Percentiles rank a stretch among this genome's conserved stretches.
phyloP scores from a whole-genome alignment of 2,797 vertebrate species.

The Champsocephalus esox region DNA sequence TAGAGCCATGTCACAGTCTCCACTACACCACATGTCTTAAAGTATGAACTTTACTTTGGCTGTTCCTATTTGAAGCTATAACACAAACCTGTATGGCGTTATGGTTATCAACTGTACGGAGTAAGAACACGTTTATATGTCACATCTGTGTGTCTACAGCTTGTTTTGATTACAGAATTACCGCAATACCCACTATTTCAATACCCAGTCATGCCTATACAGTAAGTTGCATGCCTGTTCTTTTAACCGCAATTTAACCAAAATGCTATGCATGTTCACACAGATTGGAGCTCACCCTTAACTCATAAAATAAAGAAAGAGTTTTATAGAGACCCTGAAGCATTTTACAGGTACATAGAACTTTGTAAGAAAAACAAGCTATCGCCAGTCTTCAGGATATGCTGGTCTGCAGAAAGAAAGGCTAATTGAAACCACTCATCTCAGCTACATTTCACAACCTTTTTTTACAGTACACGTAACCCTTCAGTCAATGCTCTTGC shows the following conservation, averaged over 20 bases:
- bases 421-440: slow-evolving; percentile 49
- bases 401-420: slow-evolving; percentile 14
- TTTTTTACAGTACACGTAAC: background rate
- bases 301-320: slow-evolving; percentile 2
- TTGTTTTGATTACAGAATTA: background rate
- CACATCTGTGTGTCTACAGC: slow-evolving; percentile 3
- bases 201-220: slow-evolving; percentile 3
- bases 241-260: slow-evolving; percentile 12
- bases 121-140: background rate
- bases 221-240: background rate
- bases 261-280: background rate
- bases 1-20: background rate
- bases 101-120: background rate
- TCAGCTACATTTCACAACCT: slow-evolving; percentile 6
- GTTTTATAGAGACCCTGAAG: slow-evolving; percentile 42
- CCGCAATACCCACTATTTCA: background rate
- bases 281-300: slow-evolving; percentile 12
- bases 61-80: background rate
- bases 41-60: background rate
- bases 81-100: background rate
- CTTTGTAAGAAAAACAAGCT: slow-evolving; percentile 41
- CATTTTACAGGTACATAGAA: slow-evolving; percentile 37
- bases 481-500: slow-evolving; percentile 9
- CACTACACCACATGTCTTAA: background rate
- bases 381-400: slow-evolving; percentile 14